These are phyloP conservation scores for Amphipoea lucens DNA, from an alignment of 2,888 invertebrate species.

Conservation along the genomic window DNA sequence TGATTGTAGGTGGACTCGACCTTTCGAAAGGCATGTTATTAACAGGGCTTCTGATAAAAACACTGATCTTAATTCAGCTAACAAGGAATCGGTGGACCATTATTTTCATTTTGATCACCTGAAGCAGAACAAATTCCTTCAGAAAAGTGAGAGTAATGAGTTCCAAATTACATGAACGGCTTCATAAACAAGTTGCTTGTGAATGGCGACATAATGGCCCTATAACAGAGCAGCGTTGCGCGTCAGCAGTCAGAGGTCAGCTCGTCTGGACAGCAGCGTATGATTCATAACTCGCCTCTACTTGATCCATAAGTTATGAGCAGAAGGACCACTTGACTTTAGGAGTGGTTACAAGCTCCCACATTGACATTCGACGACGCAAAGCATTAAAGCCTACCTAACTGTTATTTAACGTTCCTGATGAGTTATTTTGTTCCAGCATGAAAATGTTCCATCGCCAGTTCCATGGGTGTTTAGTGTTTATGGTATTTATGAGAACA, in stretches of 20 bases:
- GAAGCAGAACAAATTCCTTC: slow-evolving; percentile 20
- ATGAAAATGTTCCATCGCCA: not conserved
- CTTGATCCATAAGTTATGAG: not conserved
- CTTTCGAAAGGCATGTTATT: not conserved
- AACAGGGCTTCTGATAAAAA: not conserved
- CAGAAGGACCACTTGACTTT: slow-evolving; percentile 32
- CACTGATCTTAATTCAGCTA: not conserved
- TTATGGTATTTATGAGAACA: too few species aligned
- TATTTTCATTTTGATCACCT: not conserved
- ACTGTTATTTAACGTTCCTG: not conserved
- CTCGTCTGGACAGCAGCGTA: slow-evolving; percentile 39
- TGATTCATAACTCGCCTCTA: slow-evolving; percentile 35
- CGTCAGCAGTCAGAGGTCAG: slow-evolving; percentile 46
- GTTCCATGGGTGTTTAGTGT: too few species aligned
- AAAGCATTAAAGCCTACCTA: not conserved
- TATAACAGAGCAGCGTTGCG: slow-evolving; percentile 27
- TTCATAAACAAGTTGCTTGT: slow-evolving; percentile 18
- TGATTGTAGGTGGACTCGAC: too few species aligned
- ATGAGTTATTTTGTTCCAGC: not conserved
- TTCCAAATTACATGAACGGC: slow-evolving; percentile 16
- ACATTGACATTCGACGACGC: not conserved
- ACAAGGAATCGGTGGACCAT: not conserved
- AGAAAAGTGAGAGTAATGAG: slow-evolving; percentile 47
- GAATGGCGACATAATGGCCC: slow-evolving; percentile 35
- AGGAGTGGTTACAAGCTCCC: not conserved